phyloP scores from a whole-genome alignment of 35 echinoderm and acorn worm species.

The Apostichopus parvimensis region DNA sequence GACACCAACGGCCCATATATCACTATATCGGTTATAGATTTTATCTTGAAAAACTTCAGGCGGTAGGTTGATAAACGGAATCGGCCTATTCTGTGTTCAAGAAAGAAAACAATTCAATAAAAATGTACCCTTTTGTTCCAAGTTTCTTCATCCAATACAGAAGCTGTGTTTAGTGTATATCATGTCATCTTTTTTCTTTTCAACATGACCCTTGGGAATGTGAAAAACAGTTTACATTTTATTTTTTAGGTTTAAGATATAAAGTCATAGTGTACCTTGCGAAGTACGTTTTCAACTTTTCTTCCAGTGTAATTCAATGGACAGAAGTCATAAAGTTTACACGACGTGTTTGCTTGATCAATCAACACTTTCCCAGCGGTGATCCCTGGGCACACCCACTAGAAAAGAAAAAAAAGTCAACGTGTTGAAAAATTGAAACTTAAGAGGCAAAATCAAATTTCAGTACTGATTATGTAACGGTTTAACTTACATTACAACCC shows the following conservation, averaged over 20 bases:
- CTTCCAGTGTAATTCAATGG: not conserved
- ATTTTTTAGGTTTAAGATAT: too few species aligned
- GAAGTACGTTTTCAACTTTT: not conserved
- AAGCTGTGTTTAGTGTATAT: not conserved
- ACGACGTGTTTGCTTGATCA: not conserved
- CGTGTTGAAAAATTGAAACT: too few species aligned
- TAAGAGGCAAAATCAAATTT: too few species aligned
- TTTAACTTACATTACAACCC: too few species aligned
- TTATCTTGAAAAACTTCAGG: not conserved
- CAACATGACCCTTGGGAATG: not conserved
- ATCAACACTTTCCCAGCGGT: not conserved
- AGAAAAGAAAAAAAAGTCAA: not conserved
- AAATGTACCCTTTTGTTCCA: not conserved
- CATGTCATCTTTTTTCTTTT: not conserved
- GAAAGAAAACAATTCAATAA: not conserved
- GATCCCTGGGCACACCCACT: not conserved
- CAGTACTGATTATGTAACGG: too few species aligned
- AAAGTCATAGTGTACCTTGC: not conserved
- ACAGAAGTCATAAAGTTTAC: constrained; percentile 6
- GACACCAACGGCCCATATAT: constrained; percentile 2
- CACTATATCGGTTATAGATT: not conserved
- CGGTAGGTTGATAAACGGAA: not conserved
- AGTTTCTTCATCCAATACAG: too few species aligned
- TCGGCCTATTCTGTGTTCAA: not conserved
- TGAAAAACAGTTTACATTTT: not conserved